These are phyloP conservation scores for Peromyscus aztecus DNA, from an alignment of 2,797 vertebrate genomes.

Conservation along the genomic window DNA sequence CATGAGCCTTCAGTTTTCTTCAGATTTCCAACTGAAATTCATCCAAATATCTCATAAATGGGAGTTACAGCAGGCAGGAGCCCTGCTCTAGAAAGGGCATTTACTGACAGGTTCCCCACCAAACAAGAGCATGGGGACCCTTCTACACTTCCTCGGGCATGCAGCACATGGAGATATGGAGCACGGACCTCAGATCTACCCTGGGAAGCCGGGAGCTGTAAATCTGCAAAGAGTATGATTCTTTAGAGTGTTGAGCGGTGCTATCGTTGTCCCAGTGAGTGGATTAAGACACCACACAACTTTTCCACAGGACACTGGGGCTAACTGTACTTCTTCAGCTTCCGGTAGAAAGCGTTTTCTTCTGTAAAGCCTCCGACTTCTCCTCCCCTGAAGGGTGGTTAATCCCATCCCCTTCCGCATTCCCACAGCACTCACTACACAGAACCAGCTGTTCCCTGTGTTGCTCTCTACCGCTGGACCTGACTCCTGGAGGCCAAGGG, in stretches of 20 bases:
- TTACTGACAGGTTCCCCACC: constrained; percentile 49
- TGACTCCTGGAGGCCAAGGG: neutral
- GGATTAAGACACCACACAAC: neutral
- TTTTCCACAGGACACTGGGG: neutral
- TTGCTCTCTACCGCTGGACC: neutral
- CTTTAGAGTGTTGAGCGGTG: neutral
- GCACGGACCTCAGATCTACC: neutral
- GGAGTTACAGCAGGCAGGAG: neutral
- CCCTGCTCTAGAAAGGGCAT: constrained; percentile 42
- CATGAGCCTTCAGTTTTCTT: neutral
- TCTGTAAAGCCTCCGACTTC: neutral
- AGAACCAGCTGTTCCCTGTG: rapidly evolving
- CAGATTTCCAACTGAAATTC: constrained; percentile 29
- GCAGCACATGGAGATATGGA: neutral
- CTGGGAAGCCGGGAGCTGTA: rapidly evolving
- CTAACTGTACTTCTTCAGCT: neutral
- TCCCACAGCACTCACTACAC: neutral
- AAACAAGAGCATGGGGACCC: neutral
- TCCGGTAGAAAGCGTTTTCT: neutral
- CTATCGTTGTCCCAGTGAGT: too few species aligned
- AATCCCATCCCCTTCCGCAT: neutral
- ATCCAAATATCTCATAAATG: constrained; percentile 39
- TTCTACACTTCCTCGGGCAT: neutral
- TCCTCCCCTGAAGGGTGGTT: neutral
- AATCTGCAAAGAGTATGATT: neutral